phyloP scores from a whole-genome alignment of 2,113 vertebrate genomes.

The Lutjanus erythropterus region DNA sequence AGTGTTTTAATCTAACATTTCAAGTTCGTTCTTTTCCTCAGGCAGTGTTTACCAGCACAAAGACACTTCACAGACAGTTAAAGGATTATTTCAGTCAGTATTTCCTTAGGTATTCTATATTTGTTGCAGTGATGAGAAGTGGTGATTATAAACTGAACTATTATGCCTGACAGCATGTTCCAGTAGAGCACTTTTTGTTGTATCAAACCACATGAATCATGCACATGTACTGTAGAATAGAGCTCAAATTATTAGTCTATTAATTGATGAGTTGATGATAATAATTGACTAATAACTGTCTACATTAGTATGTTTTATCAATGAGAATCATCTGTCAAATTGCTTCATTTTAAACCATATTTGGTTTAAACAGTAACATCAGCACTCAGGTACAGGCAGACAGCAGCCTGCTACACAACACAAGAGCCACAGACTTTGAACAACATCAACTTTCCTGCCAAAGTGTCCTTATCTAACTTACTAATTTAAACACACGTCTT shows the following conservation, averaged over 20 bases:
- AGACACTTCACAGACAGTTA: constrained; percentile 27
- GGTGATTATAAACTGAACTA: not conserved
- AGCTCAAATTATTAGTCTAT: not conserved
- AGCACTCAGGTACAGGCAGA: too few species aligned
- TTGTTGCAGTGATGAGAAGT: not conserved
- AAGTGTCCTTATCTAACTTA: not conserved
- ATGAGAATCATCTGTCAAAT: too few species aligned
- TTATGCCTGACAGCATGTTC: constrained; percentile 1
- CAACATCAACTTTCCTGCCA: not conserved
- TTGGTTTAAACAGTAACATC: too few species aligned
- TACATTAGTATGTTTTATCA: too few species aligned
- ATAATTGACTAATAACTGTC: too few species aligned
- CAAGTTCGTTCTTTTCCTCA: not conserved
- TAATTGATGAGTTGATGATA: not conserved
- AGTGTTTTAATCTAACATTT: constrained; percentile 1
- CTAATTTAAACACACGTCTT: not conserved
- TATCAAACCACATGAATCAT: not conserved
- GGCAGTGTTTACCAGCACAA: constrained; percentile 36
- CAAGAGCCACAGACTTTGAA: not conserved
- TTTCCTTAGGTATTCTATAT: constrained; percentile 10
- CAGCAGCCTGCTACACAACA: not conserved
- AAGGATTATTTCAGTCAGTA: constrained; percentile 12
- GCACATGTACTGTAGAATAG: not conserved
- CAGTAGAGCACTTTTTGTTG: not conserved
- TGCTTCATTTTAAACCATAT: too few species aligned